phyloP scores from a whole-genome alignment of 2,797 vertebrate species.

The Craterocephalus amniculus region DNA sequence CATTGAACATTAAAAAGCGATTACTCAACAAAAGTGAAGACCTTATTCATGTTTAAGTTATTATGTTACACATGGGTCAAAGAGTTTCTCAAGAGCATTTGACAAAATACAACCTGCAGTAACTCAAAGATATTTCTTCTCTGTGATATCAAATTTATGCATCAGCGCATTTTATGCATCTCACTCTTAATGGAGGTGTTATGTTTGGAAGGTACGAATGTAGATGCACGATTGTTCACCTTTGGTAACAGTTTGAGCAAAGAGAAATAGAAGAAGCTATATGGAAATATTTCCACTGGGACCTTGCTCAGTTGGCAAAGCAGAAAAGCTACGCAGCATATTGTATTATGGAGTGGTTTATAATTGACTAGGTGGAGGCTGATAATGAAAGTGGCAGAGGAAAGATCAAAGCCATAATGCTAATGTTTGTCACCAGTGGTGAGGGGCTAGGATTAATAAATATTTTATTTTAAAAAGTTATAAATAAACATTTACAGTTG shows the following conservation, averaged over 20 bases:
- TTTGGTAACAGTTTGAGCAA: neutral
- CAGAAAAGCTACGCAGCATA: neutral
- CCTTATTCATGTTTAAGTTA: too few relatives aligned
- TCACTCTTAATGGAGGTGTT: neutral
- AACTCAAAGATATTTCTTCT: neutral
- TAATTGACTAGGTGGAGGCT: neutral
- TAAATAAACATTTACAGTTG: neutral
- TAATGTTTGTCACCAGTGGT: neutral
- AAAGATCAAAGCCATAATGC: conserved; percentile 10
- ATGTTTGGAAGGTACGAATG: neutral
- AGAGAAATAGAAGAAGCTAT: neutral
- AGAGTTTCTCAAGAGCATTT: too few relatives aligned
- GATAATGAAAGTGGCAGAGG: neutral
- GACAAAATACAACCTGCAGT: too few relatives aligned
- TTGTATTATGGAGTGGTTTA: neutral
- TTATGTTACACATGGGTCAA: too few relatives aligned
- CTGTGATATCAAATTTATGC: neutral
- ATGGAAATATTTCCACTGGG: neutral
- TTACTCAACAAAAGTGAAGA: neutral
- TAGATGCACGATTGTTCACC: neutral
- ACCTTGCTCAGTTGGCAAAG: neutral
- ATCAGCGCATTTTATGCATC: conserved; percentile 2
- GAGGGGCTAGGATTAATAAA: neutral
- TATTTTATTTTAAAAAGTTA: neutral
- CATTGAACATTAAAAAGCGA: neutral